A percentile compares a stretch with the other conserved stretches of the same genome.
Evolutionary conservation across 1,140 invertebrate species (phyloP).

Genomic region (Phortica variegata): DNA sequence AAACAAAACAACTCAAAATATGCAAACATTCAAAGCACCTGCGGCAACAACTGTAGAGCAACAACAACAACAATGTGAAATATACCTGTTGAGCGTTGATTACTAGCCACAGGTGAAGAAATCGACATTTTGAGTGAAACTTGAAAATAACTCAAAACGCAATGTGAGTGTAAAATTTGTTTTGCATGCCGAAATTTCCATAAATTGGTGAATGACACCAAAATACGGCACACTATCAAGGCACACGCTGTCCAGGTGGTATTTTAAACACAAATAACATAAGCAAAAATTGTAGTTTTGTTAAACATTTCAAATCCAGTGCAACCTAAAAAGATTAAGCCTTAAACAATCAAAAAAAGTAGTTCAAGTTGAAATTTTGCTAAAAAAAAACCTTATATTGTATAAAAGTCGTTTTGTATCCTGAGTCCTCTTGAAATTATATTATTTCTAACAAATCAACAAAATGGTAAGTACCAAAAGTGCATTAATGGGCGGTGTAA

Average conservation of each 20-base stretch:
- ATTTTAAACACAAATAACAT: too few relatives aligned
- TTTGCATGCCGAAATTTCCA: constrained; percentile 44
- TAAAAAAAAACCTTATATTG: neutral
- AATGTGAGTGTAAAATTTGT: constrained; percentile 39
- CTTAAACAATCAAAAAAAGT: too few relatives aligned
- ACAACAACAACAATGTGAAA: too few relatives aligned
- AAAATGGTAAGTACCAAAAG: constrained; percentile 28
- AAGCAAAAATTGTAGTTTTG: too few relatives aligned
- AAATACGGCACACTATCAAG: constrained; percentile 37
- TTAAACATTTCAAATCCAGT: too few relatives aligned
- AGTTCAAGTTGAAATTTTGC: constrained; percentile 24
- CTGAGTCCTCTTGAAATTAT: too few relatives aligned
- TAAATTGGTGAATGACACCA: constrained; percentile 53
- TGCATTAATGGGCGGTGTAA: too few relatives aligned
- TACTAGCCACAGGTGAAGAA: neutral
- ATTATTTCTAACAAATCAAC: constrained; percentile 4
- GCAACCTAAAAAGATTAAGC: too few relatives aligned
- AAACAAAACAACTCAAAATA: constrained; percentile 19
- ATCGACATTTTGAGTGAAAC: constrained; percentile 27
- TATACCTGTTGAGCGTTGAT: constrained; percentile 5
- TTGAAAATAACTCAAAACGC: constrained; percentile 37
- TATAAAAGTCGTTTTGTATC: too few relatives aligned
- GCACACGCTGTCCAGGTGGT: constrained; percentile 36
- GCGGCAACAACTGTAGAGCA: constrained; percentile 31
- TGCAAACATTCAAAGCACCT: constrained; percentile 27